phyloP scores from a whole-genome alignment of 2,888 invertebrate species.

The Trimorus sp. region DNA sequence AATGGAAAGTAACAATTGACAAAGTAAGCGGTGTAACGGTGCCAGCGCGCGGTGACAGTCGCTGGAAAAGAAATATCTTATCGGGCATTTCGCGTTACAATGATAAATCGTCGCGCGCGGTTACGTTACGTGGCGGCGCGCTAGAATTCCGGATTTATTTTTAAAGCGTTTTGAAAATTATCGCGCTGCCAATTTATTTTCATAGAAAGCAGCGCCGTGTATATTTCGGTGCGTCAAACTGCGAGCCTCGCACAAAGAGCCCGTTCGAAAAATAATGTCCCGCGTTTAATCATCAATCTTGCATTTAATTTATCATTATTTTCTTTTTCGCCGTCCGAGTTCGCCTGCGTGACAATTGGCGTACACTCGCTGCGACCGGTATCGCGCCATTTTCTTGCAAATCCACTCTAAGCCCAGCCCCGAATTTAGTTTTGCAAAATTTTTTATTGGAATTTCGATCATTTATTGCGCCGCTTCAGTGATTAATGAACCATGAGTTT shows the following conservation, averaged over 20 bases:
- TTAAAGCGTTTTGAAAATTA: conserved; percentile 39
- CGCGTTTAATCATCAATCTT: conserved; percentile 15
- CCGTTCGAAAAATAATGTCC: conserved; percentile 27
- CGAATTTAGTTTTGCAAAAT: conserved; percentile 32
- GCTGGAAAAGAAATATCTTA: conserved; percentile 15
- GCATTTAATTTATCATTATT: conserved; percentile 36
- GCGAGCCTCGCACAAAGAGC: conserved; percentile 11
- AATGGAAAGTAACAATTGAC: not conserved
- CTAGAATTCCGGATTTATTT: conserved; percentile 26
- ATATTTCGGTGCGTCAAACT: conserved; percentile 25
- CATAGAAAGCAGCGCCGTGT: conserved; percentile 20
- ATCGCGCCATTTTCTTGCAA: conserved; percentile 14
- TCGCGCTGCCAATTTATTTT: conserved; percentile 48
- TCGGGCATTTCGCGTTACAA: conserved; percentile 6
- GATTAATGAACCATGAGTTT: conserved; percentile 28
- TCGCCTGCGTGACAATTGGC: conserved; percentile 27
- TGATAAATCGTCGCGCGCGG: conserved; percentile 10
- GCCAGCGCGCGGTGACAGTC: not conserved
- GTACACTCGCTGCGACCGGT: conserved; percentile 26
- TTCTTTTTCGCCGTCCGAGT: conserved; percentile 12
- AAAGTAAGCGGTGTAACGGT: not conserved
- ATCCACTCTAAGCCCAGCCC: conserved; percentile 12
- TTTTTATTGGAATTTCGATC: conserved; percentile 31
- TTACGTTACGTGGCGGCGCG: not conserved
- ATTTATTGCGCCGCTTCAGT: conserved; percentile 29